These are phyloP conservation scores for Smutsia gigantea DNA, from an alignment of 2,797 vertebrate genomes.

Conservation along the genomic window DNA sequence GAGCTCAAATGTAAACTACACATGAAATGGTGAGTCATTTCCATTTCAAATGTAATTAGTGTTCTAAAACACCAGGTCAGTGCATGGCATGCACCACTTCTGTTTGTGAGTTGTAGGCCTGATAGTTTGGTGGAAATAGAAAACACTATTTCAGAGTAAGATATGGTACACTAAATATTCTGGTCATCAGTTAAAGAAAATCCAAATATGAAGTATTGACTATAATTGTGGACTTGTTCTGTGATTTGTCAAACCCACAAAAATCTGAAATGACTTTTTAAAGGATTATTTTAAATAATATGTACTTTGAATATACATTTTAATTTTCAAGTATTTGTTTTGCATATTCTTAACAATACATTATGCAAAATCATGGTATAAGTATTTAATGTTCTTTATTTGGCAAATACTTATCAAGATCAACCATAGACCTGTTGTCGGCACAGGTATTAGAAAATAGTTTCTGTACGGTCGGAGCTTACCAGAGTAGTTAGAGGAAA, in stretches of 20 bases:
- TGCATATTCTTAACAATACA: background rate
- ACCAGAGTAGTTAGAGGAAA: background rate
- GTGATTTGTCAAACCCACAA: background rate
- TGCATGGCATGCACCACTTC: background rate
- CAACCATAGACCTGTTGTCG: background rate
- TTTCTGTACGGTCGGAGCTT: background rate
- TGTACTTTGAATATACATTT: background rate
- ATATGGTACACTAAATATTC: background rate
- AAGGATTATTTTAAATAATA: background rate
- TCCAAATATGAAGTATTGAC: background rate
- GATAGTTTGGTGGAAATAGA: background rate
- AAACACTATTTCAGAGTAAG: background rate
- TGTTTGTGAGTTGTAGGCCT: too few relatives aligned
- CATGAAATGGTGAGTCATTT: background rate
- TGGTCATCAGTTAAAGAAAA: background rate
- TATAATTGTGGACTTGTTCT: background rate
- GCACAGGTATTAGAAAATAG: background rate
- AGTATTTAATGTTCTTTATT: background rate
- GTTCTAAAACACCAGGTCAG: background rate
- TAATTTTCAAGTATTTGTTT: background rate
- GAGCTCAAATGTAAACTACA: rapidly evolving
- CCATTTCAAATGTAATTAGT: background rate
- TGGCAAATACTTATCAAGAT: background rate
- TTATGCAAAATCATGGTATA: background rate
- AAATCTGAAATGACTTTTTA: background rate